These are phyloP conservation scores for Dinomys branickii DNA, from an alignment of 2,113 vertebrate species.

Conservation along the genomic window DNA sequence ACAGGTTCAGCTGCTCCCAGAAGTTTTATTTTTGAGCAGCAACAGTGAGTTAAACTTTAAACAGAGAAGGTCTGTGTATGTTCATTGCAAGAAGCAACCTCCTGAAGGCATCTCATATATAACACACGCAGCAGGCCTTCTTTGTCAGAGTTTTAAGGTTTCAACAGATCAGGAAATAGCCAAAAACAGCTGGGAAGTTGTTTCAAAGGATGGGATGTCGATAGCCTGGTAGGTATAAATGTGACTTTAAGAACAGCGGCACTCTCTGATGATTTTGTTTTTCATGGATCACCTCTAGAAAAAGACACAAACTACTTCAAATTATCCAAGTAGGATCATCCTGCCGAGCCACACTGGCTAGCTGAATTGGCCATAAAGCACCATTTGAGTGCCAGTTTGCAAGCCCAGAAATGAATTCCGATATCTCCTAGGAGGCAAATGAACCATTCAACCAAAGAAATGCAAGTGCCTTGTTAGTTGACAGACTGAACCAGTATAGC, in stretches of 20 bases:
- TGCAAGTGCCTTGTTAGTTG: background rate
- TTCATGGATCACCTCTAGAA: slow-evolving; percentile 1
- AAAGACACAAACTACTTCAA: slow-evolving; percentile 57
- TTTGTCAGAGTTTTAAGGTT: background rate
- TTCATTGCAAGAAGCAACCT: background rate
- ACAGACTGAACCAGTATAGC: background rate
- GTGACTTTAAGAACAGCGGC: background rate
- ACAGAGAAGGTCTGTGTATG: background rate
- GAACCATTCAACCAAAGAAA: background rate
- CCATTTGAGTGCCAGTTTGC: background rate
- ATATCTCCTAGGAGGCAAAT: background rate
- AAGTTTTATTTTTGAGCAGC: slow-evolving; percentile 39
- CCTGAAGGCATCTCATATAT: background rate
- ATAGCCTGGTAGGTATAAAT: background rate
- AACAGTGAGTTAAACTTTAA: slow-evolving; percentile 46
- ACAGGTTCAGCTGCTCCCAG: slow-evolving; percentile 43
- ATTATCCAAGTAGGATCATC: slow-evolving; percentile 20
- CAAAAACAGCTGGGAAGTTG: background rate
- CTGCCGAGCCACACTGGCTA: background rate
- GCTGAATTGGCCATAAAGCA: background rate
- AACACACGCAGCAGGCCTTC: background rate
- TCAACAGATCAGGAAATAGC: background rate
- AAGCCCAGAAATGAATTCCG: background rate
- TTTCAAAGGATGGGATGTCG: slow-evolving; percentile 25
- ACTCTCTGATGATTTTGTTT: background rate